These are phyloP conservation scores for Sciaenops ocellatus DNA, from an alignment of 2,797 vertebrate species.

Conservation along the genomic window DNA sequence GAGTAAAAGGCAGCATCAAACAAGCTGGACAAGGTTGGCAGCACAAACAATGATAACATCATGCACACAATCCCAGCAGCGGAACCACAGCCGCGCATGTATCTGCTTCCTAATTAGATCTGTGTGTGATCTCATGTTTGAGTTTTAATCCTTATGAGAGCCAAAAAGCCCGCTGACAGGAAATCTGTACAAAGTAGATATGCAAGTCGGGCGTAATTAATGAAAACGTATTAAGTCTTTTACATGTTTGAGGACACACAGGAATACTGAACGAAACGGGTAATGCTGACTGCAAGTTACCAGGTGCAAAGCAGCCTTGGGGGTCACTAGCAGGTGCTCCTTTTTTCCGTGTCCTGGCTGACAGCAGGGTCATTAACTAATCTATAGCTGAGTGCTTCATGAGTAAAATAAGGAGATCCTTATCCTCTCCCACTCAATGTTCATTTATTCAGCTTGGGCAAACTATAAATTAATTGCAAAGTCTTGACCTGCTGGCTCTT, in stretches of 20 bases:
- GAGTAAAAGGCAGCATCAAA: conserved; percentile 33
- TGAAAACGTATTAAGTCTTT: conserved; percentile 34
- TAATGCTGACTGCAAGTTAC: conserved; percentile 55
- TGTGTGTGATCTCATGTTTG: conserved; percentile 48
- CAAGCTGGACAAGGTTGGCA: conserved; percentile 46
- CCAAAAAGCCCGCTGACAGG: conserved; percentile 39
- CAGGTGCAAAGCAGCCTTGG: conserved; percentile 45
- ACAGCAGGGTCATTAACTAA: conserved; percentile 60
- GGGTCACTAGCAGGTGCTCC: not conserved
- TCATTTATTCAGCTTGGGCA: conserved; percentile 65
- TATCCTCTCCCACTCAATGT: conserved; percentile 61
- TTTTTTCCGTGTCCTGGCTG: conserved; percentile 39
- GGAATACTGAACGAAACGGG: conserved; percentile 17
- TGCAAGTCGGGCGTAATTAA: conserved; percentile 38
- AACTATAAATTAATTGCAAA: conserved; percentile 73
- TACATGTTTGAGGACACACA: conserved; percentile 21
- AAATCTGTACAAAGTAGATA: conserved; percentile 53
- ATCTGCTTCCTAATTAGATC: conserved; percentile 58
- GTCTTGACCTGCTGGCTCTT: conserved; percentile 61
- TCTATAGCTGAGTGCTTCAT: conserved; percentile 59
- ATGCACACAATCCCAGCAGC: conserved; percentile 35
- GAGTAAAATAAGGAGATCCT: conserved; percentile 63
- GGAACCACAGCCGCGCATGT: not conserved
- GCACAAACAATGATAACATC: conserved; percentile 57
- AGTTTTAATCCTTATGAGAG: conserved; percentile 54